Conservation (phyloP, 2,888 invertebrate genomes). For the Drosophila conformis region DNA sequence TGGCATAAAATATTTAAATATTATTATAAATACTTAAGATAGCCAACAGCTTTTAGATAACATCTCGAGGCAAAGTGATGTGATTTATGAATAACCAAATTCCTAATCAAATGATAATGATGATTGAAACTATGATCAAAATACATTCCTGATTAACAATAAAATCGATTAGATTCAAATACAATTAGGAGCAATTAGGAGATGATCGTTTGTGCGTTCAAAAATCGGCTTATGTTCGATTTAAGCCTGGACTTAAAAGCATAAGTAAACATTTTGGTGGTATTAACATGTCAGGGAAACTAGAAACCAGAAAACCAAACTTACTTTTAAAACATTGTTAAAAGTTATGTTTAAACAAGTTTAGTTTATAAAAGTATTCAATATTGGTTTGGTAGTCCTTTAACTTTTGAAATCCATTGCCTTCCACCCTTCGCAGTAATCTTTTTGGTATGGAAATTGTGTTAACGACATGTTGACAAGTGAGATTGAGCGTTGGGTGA, state of each 20-base stretch:
- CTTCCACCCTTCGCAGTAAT: not conserved
- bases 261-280: not conserved
- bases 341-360: not conserved
- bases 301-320: not conserved
- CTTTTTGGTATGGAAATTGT: constrained; percentile 76
- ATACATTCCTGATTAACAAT: not conserved
- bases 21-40: constrained; percentile 23
- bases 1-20: constrained; percentile 16
- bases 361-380: constrained; percentile 4
- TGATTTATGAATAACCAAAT: constrained; percentile 17
- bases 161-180: not conserved
- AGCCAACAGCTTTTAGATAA: not conserved
- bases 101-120: not conserved
- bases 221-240: not conserved
- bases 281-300: not conserved
- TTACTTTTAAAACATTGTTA: not conserved
- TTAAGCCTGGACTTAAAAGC: not conserved
- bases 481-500: constrained; percentile 76
- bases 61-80: constrained; percentile 20
- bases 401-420: not conserved
- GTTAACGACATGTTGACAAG: constrained; percentile 83
- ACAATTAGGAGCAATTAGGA: not conserved
- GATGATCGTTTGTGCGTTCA: not conserved
- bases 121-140: not conserved
- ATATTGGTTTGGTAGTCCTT: not conserved